Evolutionary conservation across 2,113 vertebrate species (phyloP).

Genomic region (Dicentrarchus labrax): DNA sequence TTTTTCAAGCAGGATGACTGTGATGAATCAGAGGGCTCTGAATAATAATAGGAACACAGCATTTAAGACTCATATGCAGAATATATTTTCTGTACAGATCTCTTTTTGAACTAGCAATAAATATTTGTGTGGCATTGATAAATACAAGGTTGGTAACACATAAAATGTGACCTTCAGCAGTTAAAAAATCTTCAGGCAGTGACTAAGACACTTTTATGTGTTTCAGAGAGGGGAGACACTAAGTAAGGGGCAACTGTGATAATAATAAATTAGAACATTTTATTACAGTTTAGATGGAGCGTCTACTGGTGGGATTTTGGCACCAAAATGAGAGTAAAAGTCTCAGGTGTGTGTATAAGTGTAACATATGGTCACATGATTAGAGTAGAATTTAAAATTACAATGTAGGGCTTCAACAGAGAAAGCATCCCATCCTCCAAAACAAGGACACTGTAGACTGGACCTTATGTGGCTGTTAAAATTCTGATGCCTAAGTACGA

Average conservation of each 20-base stretch:
- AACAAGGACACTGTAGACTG: background rate
- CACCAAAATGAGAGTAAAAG: conserved; percentile 22
- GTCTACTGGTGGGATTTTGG: conserved; percentile 18
- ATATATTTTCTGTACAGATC: conserved; percentile 62
- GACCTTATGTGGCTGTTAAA: background rate
- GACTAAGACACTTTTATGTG: conserved; percentile 16
- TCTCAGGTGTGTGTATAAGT: background rate
- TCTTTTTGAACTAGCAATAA: conserved; percentile 59
- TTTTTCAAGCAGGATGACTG: conserved; percentile 56
- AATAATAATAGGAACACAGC: conserved; percentile 40
- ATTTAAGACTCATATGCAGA: conserved; percentile 51
- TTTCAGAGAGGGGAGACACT: conserved; percentile 6
- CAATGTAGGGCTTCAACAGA: background rate
- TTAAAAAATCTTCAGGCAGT: conserved; percentile 21
- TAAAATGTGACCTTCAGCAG: conserved; percentile 5
- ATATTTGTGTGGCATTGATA: conserved; percentile 54
- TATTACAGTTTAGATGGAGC: background rate
- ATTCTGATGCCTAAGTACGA: background rate
- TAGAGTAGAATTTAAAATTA: background rate
- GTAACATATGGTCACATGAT: background rate
- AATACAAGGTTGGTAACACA: conserved; percentile 44
- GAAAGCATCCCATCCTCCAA: background rate
- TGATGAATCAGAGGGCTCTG: background rate
- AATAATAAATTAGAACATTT: conserved; percentile 7
- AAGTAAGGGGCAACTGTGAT: background rate